phyloP scores from a whole-genome alignment of 2,113 vertebrate genomes.

The Spea multiplicata region DNA sequence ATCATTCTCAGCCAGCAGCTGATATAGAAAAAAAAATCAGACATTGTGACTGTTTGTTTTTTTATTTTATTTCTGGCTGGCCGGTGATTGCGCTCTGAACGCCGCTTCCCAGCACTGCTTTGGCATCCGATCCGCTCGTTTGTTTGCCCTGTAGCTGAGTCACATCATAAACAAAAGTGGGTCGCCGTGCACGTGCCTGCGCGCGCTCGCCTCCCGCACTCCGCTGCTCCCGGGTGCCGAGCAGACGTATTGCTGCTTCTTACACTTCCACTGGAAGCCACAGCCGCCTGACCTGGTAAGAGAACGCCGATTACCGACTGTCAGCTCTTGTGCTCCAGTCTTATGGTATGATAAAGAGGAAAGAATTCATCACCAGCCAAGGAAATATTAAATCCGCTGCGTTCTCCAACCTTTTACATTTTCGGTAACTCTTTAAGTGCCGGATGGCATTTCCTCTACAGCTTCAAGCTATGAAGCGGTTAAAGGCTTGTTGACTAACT shows the following conservation, averaged over 20 bases:
- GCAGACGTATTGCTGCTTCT: slow-evolving; percentile 52
- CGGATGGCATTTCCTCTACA: too few relatives aligned
- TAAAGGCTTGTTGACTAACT: too few relatives aligned
- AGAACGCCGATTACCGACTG: neutral
- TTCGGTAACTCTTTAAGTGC: too few relatives aligned
- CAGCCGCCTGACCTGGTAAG: slow-evolving; percentile 3
- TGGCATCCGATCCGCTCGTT: slow-evolving; percentile 23
- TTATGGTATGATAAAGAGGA: too few relatives aligned
- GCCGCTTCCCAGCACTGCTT: slow-evolving; percentile 24
- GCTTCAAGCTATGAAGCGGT: too few relatives aligned
- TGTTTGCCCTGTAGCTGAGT: slow-evolving; percentile 36
- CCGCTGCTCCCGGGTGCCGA: slow-evolving; percentile 43
- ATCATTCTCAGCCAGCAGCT: too few relatives aligned
- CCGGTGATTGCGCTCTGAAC: neutral
- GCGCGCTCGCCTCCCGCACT: slow-evolving; percentile 42
- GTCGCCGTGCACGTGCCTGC: neutral
- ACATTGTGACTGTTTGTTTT: neutral
- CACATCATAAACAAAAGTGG: slow-evolving; percentile 41
- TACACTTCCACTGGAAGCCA: neutral
- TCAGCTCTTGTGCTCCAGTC: neutral
- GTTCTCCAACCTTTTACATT: too few relatives aligned
- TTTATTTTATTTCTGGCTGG: neutral
- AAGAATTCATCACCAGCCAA: too few relatives aligned
- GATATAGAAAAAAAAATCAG: too few relatives aligned
- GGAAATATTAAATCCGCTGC: too few relatives aligned